Evolutionary conservation across 1,140 invertebrate species (phyloP), one percentile per base, ranked within the genome.

Genomic region (Argopecten irradians): DNA sequence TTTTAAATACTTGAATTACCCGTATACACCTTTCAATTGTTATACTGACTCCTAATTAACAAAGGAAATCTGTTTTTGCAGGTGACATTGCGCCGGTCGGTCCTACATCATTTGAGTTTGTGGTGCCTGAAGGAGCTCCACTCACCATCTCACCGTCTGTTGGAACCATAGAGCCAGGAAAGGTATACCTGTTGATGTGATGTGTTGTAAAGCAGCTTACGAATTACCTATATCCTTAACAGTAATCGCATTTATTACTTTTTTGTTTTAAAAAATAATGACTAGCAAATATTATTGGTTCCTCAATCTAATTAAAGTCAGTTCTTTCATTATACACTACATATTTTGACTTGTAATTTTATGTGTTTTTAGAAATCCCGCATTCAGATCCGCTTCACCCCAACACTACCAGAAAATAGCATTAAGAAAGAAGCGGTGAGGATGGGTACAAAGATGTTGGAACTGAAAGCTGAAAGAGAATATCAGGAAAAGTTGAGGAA

Each of bases 71-170:
- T 83, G 7, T 87, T 14, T 86, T 91, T 91, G 14, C 41, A 95
- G 95, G 95, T 39, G 93, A 94, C 22, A 95, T 95, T 88, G 95
- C 93, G 16, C 93, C 95, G 34, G 94, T 96, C 32, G 94, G 94
- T 28, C 95, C 95, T 13, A 95, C 95, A 86, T 95, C 94, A n/a
- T 96, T 95, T 93, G 94, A 96, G 90, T 96, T 96, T 92, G 92
- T 93, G 16, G 89, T 95, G 8, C 95, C 95, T 14, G 91, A 94
- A 33, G 93, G 91, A 85, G 90, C 91, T 16, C 95, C 95, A 14
- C 84, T 96, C 11, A 94, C 93, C 22, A 91, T 96, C 34, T 94
- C 94, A 11, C 95, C 95, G 19, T 90, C 92, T 88, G 95, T 96
- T n/a, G 95, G 95, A 33, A 95, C 94, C n/a, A 93, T 96, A 0